Base-by-base conservation (phyloP, 2,888 invertebrate genomes). In the Lithosia quadra region DNA sequence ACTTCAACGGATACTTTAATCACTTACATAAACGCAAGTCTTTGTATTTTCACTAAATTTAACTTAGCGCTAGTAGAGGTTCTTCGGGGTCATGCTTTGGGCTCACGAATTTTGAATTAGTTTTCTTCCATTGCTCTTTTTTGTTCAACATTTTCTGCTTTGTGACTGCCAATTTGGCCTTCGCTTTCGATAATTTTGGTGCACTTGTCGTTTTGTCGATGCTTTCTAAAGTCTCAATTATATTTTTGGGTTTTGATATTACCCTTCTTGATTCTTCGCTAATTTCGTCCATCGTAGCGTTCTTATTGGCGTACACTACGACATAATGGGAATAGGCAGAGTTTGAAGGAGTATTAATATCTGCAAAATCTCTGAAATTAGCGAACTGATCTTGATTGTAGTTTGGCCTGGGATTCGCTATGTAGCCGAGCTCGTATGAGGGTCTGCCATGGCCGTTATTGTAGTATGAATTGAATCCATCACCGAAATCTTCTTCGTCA, bases 321-420 rank as follows among this genome's bases (percentile, higher is more conserved):
- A 98, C 97, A 74, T 96, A 97, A 80, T 98, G 97, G 0, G 98
- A 98, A 88, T 97, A 98, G 9, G 97, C 97, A 1, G 95, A 91
- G 84, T 97, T 97, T 0, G 97, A 96, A 0, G 98, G 98, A 4
- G 97, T 96, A 74, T 98, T 98, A 67, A 98, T 98, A 82, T 98
- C 98, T 0, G 98, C 98, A 84, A 98, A 98, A 87, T 98, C 98
- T 82, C 98, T 96, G 92, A 98, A 98, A 86, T 98, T 98, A 7
- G 98, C 98, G 85, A 98, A 98, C 85, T 98, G 98, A 83, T 98
- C 98, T 69, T 97, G 96, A 34, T 97, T 96, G 78, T 97, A 96
- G 64, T 97, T 97, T 7, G 97, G 97, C 84, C 97, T 96, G 0
- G 97, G 97, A 83, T 98, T 97, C 0, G 96, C 95, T 49, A 96